Evolutionary conservation across 37 sponge, comb jelly and placozoan species (phyloP), one percentile per base, ranked within the genome.

Genomic region (Cliona cf. orientalis): DNA sequence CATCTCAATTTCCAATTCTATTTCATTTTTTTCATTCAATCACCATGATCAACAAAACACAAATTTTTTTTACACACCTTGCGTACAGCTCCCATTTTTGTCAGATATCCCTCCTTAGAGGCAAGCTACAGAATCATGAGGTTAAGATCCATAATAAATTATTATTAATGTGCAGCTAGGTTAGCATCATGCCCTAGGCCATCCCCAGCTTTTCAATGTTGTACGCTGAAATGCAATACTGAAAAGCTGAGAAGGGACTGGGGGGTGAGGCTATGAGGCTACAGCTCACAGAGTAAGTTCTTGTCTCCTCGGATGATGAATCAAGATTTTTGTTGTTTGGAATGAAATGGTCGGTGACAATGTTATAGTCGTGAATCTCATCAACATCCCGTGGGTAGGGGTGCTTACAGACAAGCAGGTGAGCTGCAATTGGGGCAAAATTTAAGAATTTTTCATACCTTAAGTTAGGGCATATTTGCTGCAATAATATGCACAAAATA

Each of bases 1-100:
- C 84, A 84, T 74, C 84, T 74, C 4, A 46, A 75, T 56, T 84
- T 84, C 84, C 84, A 84, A 23, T n/a, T 34, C 84, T 84, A 49
- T 21, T 33, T 44, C 2, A 14, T 17, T 36, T 21, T 11, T 6
- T 25, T 9, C 5, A 32, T 21, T 34, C 21, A 3, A 37, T 7
- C n/a, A 63, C 7, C 31, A 46, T 35, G 26, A 3, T 17, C 46
- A 62, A 23, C 28, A 2, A 63, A 6, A 63, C 67, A 44, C 34
- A 73, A 46, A 21, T 11, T 72, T 26, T 31, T 17, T 19, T 39
- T 7, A 36, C 46, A 32, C 44, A 84, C 84, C 75, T 84, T 84
- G 9, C 63, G 64, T 45, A 23, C 25, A 21, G 67, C 84, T 55
- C 84, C 84, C 66, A 74, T 57, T 36, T 84, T 84, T 1, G 19